These are phyloP conservation scores for Timema cristinae DNA, from an alignment of 2,888 invertebrate species.

Conservation along the genomic window DNA sequence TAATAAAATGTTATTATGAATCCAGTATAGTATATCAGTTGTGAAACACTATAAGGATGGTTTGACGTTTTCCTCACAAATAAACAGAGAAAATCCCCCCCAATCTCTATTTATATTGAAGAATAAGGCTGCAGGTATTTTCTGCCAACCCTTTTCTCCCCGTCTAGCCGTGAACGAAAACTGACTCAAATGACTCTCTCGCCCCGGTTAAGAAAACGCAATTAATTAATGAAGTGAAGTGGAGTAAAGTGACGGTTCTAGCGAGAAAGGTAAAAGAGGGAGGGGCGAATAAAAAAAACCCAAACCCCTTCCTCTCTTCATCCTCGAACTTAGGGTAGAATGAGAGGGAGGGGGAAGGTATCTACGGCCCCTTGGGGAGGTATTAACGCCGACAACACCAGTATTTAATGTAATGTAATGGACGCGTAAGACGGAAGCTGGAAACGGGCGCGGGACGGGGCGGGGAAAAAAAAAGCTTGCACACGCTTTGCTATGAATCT, in stretches of 20 bases:
- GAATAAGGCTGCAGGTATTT: no score
- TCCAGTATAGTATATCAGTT: no score
- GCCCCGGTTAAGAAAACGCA: slow-evolving; percentile 28
- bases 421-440: slow-evolving; percentile 19
- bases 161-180: no score
- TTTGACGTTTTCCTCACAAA: no score
- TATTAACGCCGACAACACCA: slow-evolving; percentile 31
- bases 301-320: slow-evolving; percentile 12
- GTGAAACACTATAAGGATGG: no score
- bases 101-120: no score
- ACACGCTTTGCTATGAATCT: slow-evolving; percentile 25
- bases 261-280: slow-evolving; percentile 14
- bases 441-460: slow-evolving; percentile 9
- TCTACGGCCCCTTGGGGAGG: slow-evolving; percentile 26
- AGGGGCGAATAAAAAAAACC: no score
- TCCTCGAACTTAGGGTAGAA: background rate
- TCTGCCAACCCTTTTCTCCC: no score
- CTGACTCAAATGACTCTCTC: no score
- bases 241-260: slow-evolving; percentile 6
- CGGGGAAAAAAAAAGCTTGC: background rate
- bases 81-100: no score
- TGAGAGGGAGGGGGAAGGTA: slow-evolving; percentile 14
- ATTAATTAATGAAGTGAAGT: slow-evolving; percentile 35
- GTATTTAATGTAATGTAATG: slow-evolving; percentile 33
- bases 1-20: no score